These are phyloP conservation scores for Malaclemys terrapin DNA, from an alignment of 2,113 vertebrate genomes.

Conservation along the genomic window DNA sequence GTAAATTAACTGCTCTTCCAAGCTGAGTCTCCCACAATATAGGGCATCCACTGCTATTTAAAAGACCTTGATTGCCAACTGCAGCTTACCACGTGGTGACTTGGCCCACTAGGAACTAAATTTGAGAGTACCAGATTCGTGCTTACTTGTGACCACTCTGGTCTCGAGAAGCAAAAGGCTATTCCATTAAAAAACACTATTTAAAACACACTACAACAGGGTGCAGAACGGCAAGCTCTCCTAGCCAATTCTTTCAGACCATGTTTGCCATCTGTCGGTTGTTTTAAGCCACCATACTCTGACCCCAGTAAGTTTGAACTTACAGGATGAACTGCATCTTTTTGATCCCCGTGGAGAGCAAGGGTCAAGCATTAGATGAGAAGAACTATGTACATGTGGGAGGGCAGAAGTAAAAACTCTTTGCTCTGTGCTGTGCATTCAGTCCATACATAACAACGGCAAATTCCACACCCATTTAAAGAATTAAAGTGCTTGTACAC, in stretches of 20 bases:
- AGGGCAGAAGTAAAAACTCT: not conserved
- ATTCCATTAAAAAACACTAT: not conserved
- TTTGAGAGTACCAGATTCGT: not conserved
- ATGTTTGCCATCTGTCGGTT: not conserved
- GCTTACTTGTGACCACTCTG: not conserved
- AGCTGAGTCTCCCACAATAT: not conserved
- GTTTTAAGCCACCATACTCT: not conserved
- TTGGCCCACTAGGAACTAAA: not conserved
- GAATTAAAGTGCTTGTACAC: not conserved
- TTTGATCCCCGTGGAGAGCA: not conserved
- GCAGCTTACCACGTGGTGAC: not conserved
- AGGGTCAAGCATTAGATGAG: not conserved
- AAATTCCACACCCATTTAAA: not conserved
- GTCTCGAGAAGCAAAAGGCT: not conserved
- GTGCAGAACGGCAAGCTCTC: not conserved
- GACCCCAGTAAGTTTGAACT: not conserved
- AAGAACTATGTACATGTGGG: not conserved
- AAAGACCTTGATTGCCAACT: not conserved
- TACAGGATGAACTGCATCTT: not conserved
- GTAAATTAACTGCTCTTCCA: not conserved
- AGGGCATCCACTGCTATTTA: not conserved
- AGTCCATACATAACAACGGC: not conserved
- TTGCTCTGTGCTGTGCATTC: not conserved
- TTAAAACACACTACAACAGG: not conserved
- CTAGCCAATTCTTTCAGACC: not conserved